Evolutionary conservation across 2,797 vertebrate species (phyloP).

Genomic region (Kryptolebias ocellatus): DNA sequence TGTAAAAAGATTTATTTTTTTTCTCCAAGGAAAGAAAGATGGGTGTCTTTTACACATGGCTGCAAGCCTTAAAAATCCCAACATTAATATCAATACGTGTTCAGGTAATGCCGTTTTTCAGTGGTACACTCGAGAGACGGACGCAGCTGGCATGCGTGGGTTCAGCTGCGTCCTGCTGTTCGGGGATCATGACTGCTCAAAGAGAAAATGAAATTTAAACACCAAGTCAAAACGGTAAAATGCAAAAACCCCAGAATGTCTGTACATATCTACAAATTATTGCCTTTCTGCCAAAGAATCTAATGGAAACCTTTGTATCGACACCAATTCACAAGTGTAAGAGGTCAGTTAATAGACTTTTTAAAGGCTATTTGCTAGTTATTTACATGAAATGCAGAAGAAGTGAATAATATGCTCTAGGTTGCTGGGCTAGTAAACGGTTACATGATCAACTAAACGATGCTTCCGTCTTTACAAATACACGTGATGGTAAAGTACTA

Average conservation of each 20-base stretch:
- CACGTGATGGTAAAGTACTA: slow-evolving; percentile 39
- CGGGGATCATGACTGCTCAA: slow-evolving; percentile 63
- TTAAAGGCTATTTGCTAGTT: slow-evolving; percentile 83
- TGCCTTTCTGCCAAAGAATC: slow-evolving; percentile 95
- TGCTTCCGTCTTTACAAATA: slow-evolving; percentile 48
- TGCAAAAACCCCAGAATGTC: slow-evolving; percentile 76
- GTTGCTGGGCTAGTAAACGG: slow-evolving; percentile 58
- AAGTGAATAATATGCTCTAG: slow-evolving; percentile 55
- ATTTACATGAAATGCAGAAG: slow-evolving; percentile 77
- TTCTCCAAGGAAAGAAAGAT: slow-evolving; percentile 48
- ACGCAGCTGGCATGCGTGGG: slow-evolving; percentile 90
- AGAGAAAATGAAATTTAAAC: slow-evolving; percentile 46
- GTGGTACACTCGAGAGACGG: slow-evolving; percentile 87
- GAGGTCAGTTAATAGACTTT: slow-evolving; percentile 83
- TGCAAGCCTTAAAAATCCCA: slow-evolving; percentile 66
- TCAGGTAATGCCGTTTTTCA: slow-evolving; percentile 84
- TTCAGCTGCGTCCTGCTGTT: slow-evolving; percentile 82
- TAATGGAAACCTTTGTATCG: slow-evolving; percentile 88
- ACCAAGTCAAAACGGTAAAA: slow-evolving; percentile 69
- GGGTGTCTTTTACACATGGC: slow-evolving; percentile 69
- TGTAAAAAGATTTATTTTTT: slow-evolving; percentile 43
- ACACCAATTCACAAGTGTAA: slow-evolving; percentile 82
- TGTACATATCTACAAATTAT: slow-evolving; percentile 97
- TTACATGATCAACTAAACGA: slow-evolving; percentile 50
- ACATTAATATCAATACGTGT: slow-evolving; percentile 85